Evolutionary conservation across 2,113 vertebrate species (phyloP), one percentile per base, ranked within the genome.

Genomic region (Colius striatus): DNA sequence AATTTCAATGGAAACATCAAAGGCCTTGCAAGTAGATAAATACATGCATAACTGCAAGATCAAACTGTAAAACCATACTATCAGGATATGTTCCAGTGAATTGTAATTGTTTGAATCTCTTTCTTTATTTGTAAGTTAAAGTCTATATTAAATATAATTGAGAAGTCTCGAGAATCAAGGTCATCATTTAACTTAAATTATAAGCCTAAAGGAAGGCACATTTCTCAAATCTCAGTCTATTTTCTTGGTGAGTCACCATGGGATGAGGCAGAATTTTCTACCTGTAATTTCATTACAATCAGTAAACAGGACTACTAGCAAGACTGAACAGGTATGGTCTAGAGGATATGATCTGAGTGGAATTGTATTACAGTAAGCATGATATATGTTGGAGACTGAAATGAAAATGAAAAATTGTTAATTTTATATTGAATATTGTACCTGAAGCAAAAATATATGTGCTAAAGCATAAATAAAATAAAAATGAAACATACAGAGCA

Each of bases 191-290:
- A 71, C 38, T 66, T 57, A 38, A 88, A 81, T 90, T 82, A 38
- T 7, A 80, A 75, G 23, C 26, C 57, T 75, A 77, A 51, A 71
- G 55, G 41, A 57, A 89, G 70, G 73, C 1, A 2, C 9, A 53
- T 77, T 85, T 93, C 57, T 92, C 2, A 32, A 57, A 77, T 86
- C 20, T 91, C 41, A 32, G 32, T 67, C 63, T 90, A 2, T 86
- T 89, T 77, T 93, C 66, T 57, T 87, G 48, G 18, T 94, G 65
- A 94, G 67, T 93, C 85, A 94, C 43, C 45, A 14, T 84, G n/a
- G 22, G 15, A 70, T 50, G 53, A 57, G n/a, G 23, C 22, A 82
- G 34, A 53, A 87, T 87, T 91, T 88, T 71, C 65, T 88, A 88
- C 18, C 51, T 60, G 20, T 80, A 62, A 85, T 77, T 94, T 81